Base-by-base conservation (phyloP, 2,888 invertebrate genomes). In the Kryphioiulus occultus region DNA sequence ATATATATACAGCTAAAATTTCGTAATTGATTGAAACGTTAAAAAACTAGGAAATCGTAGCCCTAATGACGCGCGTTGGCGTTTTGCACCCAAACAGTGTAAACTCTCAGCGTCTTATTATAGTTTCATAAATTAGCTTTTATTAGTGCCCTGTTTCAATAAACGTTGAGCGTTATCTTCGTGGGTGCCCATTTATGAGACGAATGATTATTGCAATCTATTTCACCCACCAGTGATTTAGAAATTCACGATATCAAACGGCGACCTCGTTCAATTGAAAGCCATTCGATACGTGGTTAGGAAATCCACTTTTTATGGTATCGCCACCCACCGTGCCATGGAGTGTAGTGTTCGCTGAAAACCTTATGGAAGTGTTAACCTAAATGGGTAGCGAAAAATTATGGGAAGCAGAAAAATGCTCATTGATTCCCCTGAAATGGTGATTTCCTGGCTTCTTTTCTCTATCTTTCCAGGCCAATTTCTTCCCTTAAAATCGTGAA, bases 121-220 rank as follows among this genome's bases (percentile, higher is more conserved):
- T 35, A 7, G 44, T 30, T 78, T 78, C 78, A 78, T 78, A 78
- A 30, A 30, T 78, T 78, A 78, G 78, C 78, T 78, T 78, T 78
- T 78, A 78, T 78, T 78, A 78, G 78, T 78, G 78, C 78, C 12
- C 30, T 78, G 78, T 30, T 78, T 78, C 78, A 78, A 78, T 78
- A 85, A 85, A 35, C 22, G 39, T 85, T 85, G 22, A 85, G 85
- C 19, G 85, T 85, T 85, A 85, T 85, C 85, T 12, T 19, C 39
- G 39, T 85, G 44, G 85, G 44, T 39, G 78, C 78, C 78, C 78
- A 42, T 85, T 85, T 85, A 15, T 39, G 85, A 42, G 85, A 85
- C 85, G 85, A 85, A 85, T 35, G 85, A 85, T 85, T 85, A 85
- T 85, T 39, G 85, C 85, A 39, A 85, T 85, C 85, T 85, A 85